Conservation (phyloP, 35 echinoderm and acorn worm genomes). For the Acanthaster planci region DNA sequence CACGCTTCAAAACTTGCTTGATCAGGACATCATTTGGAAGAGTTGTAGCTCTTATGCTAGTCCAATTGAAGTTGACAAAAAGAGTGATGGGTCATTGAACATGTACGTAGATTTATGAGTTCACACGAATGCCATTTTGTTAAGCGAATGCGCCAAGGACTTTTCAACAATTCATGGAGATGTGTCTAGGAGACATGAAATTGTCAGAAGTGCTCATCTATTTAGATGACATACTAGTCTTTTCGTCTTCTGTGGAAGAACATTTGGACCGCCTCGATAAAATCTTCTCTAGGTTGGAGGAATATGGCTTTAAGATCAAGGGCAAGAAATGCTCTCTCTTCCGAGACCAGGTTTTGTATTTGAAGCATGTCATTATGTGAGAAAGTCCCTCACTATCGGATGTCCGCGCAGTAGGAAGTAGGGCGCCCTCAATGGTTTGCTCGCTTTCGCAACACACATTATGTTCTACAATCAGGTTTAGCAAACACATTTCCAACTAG, state of each 20-base stretch:
- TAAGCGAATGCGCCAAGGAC: constrained; percentile 53
- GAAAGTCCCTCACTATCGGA: no score
- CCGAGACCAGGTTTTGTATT: constrained; percentile 1
- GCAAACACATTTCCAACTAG: no score
- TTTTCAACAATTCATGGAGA: constrained; percentile 53
- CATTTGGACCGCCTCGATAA: constrained; percentile 28
- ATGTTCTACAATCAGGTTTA: no score
- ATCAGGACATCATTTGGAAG: no score
- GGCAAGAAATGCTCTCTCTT: constrained; percentile 61
- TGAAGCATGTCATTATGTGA: constrained; percentile 58
- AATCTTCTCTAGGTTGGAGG: constrained; percentile 28
- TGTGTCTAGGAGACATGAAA: constrained; percentile 6
- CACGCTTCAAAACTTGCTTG: no score
- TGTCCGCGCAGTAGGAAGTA: no score
- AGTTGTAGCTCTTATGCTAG: no score
- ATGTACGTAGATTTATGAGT: constrained; percentile 39
- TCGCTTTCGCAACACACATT: no score
- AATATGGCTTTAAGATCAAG: constrained; percentile 42
- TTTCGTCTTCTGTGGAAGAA: constrained; percentile 38
- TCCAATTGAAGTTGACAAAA: no score
- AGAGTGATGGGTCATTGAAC: no score
- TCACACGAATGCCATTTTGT: no score
- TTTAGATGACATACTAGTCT: constrained; percentile 48
- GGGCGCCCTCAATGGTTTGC: no score
- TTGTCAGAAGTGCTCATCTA: constrained; percentile 18